These are phyloP conservation scores for Pongo pygmaeus DNA, from an alignment of 2,113 vertebrate genomes.

Conservation along the genomic window DNA sequence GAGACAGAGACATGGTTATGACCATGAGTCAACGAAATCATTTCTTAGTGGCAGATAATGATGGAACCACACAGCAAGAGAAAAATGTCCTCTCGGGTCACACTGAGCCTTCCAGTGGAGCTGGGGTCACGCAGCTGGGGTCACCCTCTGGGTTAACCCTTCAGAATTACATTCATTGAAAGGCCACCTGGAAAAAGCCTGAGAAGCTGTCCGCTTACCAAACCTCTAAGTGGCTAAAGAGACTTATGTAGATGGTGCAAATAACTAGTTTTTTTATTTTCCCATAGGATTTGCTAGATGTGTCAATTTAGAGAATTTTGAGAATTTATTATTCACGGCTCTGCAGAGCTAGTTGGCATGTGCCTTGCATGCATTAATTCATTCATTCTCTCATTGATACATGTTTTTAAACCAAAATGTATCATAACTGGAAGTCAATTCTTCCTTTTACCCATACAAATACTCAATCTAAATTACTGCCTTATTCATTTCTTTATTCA, in stretches of 20 bases:
- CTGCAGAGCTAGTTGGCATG: not conserved
- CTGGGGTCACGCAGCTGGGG: accelerated
- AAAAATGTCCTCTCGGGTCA: not conserved
- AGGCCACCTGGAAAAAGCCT: not conserved
- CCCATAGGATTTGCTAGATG: not conserved
- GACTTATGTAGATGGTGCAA: not conserved
- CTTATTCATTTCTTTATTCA: not conserved
- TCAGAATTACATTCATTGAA: not conserved
- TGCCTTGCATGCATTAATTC: not conserved
- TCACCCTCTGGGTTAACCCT: not conserved
- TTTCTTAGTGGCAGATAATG: not conserved
- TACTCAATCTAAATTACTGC: not conserved
- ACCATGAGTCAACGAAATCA: not conserved
- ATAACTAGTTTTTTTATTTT: not conserved
- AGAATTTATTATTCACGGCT: not conserved
- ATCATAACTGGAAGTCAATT: not conserved
- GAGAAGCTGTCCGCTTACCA: not conserved
- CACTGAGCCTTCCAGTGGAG: not conserved
- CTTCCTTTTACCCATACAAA: not conserved
- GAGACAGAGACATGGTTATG: not conserved
- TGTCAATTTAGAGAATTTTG: not conserved
- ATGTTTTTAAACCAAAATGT: not conserved
- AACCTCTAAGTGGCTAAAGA: not conserved
- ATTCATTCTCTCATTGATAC: not conserved
- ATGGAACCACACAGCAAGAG: not conserved